These are phyloP conservation scores for Micrasema minimum DNA, from an alignment of 1,140 invertebrate species.

Conservation along the genomic window DNA sequence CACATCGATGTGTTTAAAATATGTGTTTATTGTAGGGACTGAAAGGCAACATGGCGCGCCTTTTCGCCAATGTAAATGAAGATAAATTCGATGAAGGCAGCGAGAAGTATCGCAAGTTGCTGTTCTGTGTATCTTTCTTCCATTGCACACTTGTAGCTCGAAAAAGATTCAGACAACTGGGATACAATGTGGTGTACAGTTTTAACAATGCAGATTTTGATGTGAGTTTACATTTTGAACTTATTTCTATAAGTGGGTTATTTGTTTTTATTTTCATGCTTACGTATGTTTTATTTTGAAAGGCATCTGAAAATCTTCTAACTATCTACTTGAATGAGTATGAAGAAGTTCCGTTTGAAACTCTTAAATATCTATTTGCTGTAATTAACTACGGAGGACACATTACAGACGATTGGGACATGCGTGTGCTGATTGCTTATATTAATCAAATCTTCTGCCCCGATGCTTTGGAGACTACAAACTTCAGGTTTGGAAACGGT, in stretches of 20 bases:
- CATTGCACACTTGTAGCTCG: slow-evolving; percentile 89
- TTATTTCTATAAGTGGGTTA: neutral
- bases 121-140: slow-evolving; percentile 91
- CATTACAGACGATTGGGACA: slow-evolving; percentile 95
- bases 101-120: slow-evolving; percentile 86
- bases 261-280: neutral
- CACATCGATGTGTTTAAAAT: neutral
- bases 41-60: slow-evolving; percentile 88
- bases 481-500: slow-evolving; percentile 71
- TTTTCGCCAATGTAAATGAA: slow-evolving; percentile 86
- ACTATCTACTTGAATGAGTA: slow-evolving; percentile 87
- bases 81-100: slow-evolving; percentile 82
- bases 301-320: slow-evolving; percentile 85
- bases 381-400: slow-evolving; percentile 95
- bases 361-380: slow-evolving; percentile 89
- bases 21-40: slow-evolving; percentile 73
- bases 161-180: slow-evolving; percentile 89
- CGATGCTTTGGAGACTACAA: slow-evolving; percentile 70
- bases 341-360: slow-evolving; percentile 88
- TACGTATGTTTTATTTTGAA: slow-evolving; percentile 5
- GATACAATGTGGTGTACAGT: slow-evolving; percentile 90
- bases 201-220: slow-evolving; percentile 93
- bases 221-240: slow-evolving; percentile 62
- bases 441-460: slow-evolving; percentile 84
- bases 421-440: slow-evolving; percentile 82